Evolutionary conservation across 2,113 vertebrate species (phyloP), one percentile per base, ranked within the genome.

Genomic region (Sinocyclocheilus anophthalmus): DNA sequence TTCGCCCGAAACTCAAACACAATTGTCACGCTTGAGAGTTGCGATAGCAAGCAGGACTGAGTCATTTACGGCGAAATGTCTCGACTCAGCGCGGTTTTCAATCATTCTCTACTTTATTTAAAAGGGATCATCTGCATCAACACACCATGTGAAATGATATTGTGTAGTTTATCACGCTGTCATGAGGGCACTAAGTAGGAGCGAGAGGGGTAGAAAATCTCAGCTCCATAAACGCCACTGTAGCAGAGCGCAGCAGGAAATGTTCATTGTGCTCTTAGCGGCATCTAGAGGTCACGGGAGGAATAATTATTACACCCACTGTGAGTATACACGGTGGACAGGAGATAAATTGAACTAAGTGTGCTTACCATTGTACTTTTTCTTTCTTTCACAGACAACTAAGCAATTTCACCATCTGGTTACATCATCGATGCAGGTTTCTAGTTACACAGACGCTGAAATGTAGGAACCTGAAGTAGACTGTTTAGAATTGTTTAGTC

Each of bases 211-310:
- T 5, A 16, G 88, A 85, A 86, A 86, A 78, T 86, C 73, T 4
- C 81, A 1, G 59, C 37, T 7, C 65, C 39, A 81, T 3, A 53
- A 69, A 82, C 33, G 61, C 70, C 37, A 18, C 55, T 61, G 14
- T 53, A 82, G 13, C 9, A 45, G 20, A 63, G 22, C 82, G 14
- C 84, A 83, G 85, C 80, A 86, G 73, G 73, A 30, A 87, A 72
- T 9, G 50, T 89, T 94, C 91, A 72, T 91, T 93, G 91, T 92
- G 92, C 93, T 93, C 85, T 90, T 92, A 94, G 92, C 93, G 92
- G 93, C 94, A 92, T 93, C 93, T 93, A 90, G 93, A 93, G 94
- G 92, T 88, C 57, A 2, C 33, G 30, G 70, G n/a, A 14, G 79
- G 92, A 85, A 91, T 86, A 80, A 76, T 69, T 65, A 48, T 70